phyloP scores from a whole-genome alignment of 2,888 invertebrate genomes.

The Busseola fusca region DNA sequence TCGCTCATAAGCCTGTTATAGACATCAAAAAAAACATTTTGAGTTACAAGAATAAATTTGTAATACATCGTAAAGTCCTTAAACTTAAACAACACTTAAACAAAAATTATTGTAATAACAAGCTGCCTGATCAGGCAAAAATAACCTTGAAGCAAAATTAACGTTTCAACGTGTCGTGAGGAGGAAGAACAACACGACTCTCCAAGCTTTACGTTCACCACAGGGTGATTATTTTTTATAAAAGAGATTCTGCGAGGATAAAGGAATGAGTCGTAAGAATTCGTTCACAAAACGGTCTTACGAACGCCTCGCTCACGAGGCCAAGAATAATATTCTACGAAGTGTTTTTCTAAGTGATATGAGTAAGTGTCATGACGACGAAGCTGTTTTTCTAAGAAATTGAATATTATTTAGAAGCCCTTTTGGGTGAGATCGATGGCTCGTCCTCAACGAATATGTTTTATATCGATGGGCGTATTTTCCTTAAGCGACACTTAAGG shows the following conservation, averaged over 20 bases:
- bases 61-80: not conserved
- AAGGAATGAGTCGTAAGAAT: not conserved
- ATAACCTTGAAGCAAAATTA: not conserved
- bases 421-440: slow-evolving; percentile 30
- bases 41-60: not conserved
- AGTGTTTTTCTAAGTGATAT: slow-evolving; percentile 46
- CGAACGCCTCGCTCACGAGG: slow-evolving; percentile 28
- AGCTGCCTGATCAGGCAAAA: not conserved
- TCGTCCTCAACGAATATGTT: slow-evolving; percentile 18
- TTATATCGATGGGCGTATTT: slow-evolving; percentile 25
- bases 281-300: slow-evolving; percentile 3
- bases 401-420: slow-evolving; percentile 34
- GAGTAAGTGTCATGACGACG: slow-evolving; percentile 43
- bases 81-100: not conserved
- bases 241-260: not conserved
- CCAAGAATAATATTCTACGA: slow-evolving; percentile 36
- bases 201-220: not conserved
- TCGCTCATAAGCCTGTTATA: not conserved
- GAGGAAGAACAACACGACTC: not conserved
- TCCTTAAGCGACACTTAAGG: not conserved
- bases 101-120: not conserved
- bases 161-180: not conserved
- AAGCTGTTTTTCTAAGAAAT: slow-evolving; percentile 36
- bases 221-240: not conserved
- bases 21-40: not conserved